phyloP scores from a whole-genome alignment of 2,797 vertebrate species.

The Helicolenus hilgendorfi region DNA sequence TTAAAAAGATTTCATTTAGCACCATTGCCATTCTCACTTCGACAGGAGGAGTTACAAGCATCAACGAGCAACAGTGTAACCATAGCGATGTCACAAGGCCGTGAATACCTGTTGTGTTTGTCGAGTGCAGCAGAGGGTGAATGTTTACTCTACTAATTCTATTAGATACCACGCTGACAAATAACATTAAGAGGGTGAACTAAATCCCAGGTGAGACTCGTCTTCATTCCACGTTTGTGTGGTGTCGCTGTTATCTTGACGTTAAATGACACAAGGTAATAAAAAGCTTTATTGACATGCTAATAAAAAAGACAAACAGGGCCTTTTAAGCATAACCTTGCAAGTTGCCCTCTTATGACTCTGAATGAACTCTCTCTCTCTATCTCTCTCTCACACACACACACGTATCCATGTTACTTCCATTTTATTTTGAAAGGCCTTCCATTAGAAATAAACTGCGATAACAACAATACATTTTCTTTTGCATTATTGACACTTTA shows the following conservation, averaged over 20 bases:
- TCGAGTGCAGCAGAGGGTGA: conserved; percentile 23
- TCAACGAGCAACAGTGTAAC: conserved; percentile 27
- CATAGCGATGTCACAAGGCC: neutral
- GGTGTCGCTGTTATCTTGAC: neutral
- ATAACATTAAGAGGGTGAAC: conserved; percentile 4
- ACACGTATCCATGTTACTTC: neutral
- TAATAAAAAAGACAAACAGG: conserved; percentile 41
- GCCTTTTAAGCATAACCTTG: conserved; percentile 24
- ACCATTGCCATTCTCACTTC: neutral
- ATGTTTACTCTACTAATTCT: conserved; percentile 53
- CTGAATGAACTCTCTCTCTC: neutral
- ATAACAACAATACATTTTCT: neutral
- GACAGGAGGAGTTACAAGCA: neutral
- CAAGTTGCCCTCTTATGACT: neutral
- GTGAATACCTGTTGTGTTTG: conserved; percentile 15
- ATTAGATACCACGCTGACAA: conserved; percentile 25
- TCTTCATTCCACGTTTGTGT: conserved; percentile 32
- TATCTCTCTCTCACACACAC: too few relatives aligned
- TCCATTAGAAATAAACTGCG: neutral
- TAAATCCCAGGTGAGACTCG: neutral
- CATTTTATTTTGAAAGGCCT: neutral
- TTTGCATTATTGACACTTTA: neutral
- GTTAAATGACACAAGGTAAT: conserved; percentile 21
- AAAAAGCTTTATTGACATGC: conserved; percentile 39
- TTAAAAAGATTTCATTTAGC: conserved; percentile 1